Evolutionary conservation across 53 echinoderm and acorn worm genomes (phyloP), one percentile per base, ranked within the genome.

Genomic region (Antedon mediterranea): DNA sequence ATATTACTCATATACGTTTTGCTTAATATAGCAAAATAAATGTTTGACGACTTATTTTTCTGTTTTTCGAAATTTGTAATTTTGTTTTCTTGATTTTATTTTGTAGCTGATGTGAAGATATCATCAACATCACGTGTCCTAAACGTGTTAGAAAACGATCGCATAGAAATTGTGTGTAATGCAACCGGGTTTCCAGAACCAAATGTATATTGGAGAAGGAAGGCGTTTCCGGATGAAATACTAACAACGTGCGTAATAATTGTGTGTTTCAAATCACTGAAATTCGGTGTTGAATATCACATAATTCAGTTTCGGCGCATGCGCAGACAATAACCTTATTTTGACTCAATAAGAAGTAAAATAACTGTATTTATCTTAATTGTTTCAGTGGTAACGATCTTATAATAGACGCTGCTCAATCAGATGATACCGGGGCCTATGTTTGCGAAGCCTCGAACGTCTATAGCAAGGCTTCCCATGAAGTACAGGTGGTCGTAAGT

Each of bases 131-230:
- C 23, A 57, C 9, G 57, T 57, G 23, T 8, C 23, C 2, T 15
- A 23, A 57, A 57, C 7, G 23, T 57, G 18, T 1, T 2, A 23
- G 57, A 57, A 57, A 57, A 57, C 18, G 26, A 57, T 15, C 11
- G 14, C 7, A 57, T 57, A 15, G 15, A 57, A 23, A 3, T 57
- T 2, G 57, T 9, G 23, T 88, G 89, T 79, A 78, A 82, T 5
- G 89, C 89, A 0, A 81, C 73, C 26, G 89, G 89, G 5, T 75
- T 43, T 26, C 89, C 89, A 8, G 33, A 43, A 71, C 89, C 89
- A 43, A 70, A 73, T 6, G 77, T 88, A 41, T 75, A 74, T 29
- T 88, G 89, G 89, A 85, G 82, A 82, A 74, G 76, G 72, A 74
- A 57, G 11, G 23, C 2, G 15, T 57, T 11, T 15, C 57, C 57